Evolutionary conservation across 64 coral and sea anemone species (phyloP).

Genomic region (Dendronephthya gigantea): DNA sequence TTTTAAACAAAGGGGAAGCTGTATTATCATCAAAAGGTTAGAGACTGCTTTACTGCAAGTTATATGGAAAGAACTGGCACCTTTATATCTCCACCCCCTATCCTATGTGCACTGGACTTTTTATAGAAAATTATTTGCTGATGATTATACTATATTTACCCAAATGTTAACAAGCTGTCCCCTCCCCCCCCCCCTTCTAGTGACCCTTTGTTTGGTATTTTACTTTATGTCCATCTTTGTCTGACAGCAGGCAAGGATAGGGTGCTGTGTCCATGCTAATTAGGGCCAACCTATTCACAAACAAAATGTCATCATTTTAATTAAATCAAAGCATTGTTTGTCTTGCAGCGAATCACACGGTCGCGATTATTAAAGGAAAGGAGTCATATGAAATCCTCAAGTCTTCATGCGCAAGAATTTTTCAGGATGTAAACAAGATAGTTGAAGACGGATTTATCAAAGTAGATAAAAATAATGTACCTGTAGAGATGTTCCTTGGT

Average conservation of each 20-base stretch:
- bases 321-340: too few species aligned
- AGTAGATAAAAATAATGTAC: neutral
- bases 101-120: neutral
- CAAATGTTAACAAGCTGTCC: too few species aligned
- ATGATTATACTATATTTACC: too few species aligned
- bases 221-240: neutral
- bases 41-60: neutral
- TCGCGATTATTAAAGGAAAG: neutral
- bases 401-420: neutral
- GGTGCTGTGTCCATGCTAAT: too few species aligned
- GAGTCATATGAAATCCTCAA: conserved; percentile 5
- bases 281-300: too few species aligned
- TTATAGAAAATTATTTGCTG: too few species aligned
- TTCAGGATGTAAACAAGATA: neutral
- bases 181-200: too few species aligned
- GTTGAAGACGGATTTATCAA: neutral
- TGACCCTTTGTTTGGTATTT: neutral
- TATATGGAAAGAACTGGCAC: too few species aligned
- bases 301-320: too few species aligned
- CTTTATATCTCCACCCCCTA: neutral
- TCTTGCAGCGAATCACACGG: neutral
- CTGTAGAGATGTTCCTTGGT: conserved; percentile 1
- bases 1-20: neutral
- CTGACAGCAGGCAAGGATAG: too few species aligned
- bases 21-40: neutral